Base-by-base conservation (phyloP, 2,888 invertebrate genomes). In the Bursaphelenchus okinawaensis region DNA sequence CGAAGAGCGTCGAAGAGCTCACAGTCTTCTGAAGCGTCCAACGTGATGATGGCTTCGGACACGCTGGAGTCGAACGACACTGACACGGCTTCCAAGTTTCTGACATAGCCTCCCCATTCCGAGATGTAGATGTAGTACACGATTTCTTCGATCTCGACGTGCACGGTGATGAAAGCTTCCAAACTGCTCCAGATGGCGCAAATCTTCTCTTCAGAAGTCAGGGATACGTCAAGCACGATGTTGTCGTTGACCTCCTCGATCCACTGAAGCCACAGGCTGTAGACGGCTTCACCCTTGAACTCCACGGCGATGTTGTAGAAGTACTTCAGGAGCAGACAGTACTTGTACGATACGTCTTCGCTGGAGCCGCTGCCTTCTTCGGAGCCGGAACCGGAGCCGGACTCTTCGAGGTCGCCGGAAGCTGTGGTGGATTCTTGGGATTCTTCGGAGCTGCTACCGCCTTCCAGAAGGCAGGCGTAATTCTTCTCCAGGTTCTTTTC, bases 251-350 rank as follows among this genome's bases (percentile, higher is more conserved):
- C 51, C 51, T 40, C 50, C 20, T 59, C 51, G 7, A 59, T 59
- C 60, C 60, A 59, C 23, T 59, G 55, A 1, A 40, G 60, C 50
- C 31, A 59, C 19, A 54, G 22, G 4, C 19, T n/a, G 20, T 51
- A 50, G 51, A 59, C 51, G 9, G 29, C 52, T 20, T 40, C 16
- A 4, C 31, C 27, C 22, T 59, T 3, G 24, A 59, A 28, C 12
- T 31, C 51, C 9, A 59, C 4, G 22, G 50, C 16, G 22, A 23
- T 40, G 50, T 59, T 40, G 57, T 24, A 59, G 60, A 59, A 59
- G 52, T 40, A 50, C 52, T 59, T 1, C 52, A 59, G 28, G 50
- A 59, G 2, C 3, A 59, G 50, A 50, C 60, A 59, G 22, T 59
- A 59, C 16, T 59, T 16, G n/a, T n/a, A n/a, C n/a, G n/a, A n/a